These are phyloP conservation scores for Zoanthus sansibaricus DNA, from an alignment of 92 coral and sea anemone genomes.

Conservation along the genomic window DNA sequence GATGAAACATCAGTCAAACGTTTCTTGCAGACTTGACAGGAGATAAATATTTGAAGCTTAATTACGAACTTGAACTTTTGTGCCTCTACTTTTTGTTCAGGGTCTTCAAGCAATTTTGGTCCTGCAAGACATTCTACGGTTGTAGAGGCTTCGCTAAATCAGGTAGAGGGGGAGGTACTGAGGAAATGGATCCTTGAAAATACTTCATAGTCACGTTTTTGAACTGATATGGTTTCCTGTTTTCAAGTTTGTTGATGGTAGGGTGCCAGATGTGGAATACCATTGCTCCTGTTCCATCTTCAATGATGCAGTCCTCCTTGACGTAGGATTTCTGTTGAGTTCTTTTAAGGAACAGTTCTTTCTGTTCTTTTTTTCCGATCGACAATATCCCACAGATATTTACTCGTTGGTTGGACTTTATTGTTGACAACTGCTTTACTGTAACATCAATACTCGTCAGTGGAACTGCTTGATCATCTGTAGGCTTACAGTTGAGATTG, in stretches of 20 bases:
- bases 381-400: conserved; percentile 56
- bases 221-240: conserved; percentile 31
- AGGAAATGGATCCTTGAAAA: conserved; percentile 54
- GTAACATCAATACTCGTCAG: conserved; percentile 38
- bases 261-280: conserved; percentile 51
- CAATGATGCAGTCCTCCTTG: conserved; percentile 52
- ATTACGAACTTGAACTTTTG: conserved; percentile 35
- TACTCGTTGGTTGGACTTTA: conserved; percentile 46
- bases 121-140: conserved; percentile 13
- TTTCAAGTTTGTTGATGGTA: conserved; percentile 31
- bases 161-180: conserved; percentile 46
- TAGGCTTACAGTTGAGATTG: conserved; percentile 26
- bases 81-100: conserved; percentile 39
- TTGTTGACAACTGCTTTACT: conserved; percentile 39
- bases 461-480: conserved; percentile 37
- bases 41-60: conserved; percentile 27
- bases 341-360: conserved; percentile 27
- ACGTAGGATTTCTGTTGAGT: conserved; percentile 40
- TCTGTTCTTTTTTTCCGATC: conserved; percentile 42
- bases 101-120: conserved; percentile 41
- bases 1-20: conserved; percentile 29
- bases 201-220: conserved; percentile 47
- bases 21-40: conserved; percentile 40
- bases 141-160: conserved; percentile 16
- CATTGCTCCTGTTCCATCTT: conserved; percentile 47